phyloP scores from a whole-genome alignment of 2,888 invertebrate species.

The Cynaeus angustus region DNA sequence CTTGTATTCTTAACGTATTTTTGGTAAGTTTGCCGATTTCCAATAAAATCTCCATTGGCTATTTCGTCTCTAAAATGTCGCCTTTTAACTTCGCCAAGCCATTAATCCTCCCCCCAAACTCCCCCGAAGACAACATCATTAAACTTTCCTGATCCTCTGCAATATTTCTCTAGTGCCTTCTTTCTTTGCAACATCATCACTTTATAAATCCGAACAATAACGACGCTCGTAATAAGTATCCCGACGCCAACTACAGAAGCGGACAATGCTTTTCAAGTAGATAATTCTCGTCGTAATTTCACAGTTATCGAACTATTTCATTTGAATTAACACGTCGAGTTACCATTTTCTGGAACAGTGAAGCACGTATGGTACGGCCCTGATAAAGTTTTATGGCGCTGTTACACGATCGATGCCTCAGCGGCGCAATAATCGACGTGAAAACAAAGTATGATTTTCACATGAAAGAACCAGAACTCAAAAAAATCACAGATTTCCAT shows the following conservation, averaged over 20 bases:
- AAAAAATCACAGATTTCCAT: not conserved
- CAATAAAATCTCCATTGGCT: no score
- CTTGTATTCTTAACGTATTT: no score
- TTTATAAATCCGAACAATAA: constrained; percentile 10
- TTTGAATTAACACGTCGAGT: not conserved
- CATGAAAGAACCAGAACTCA: not conserved
- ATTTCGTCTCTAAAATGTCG: no score
- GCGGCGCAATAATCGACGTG: not conserved
- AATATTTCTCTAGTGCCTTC: not conserved
- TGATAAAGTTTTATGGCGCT: constrained; percentile 11
- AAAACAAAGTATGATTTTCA: not conserved
- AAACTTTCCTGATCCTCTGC: constrained; percentile 10
- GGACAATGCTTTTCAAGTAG: not conserved
- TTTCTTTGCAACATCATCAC: constrained; percentile 1
- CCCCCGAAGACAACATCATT: constrained; percentile 5
- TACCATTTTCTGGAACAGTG: constrained; percentile 6
- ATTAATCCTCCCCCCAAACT: constrained; percentile 6
- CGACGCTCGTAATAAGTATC: constrained; percentile 8
- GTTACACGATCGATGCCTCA: not conserved
- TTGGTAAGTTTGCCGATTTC: no score
- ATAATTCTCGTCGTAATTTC: no score
- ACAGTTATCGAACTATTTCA: not conserved
- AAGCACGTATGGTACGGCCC: constrained; percentile 8
- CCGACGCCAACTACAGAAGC: not conserved
- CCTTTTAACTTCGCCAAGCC: not conserved